These are phyloP conservation scores for Slavum lentiscoides DNA, from an alignment of 2,888 invertebrate genomes.

Conservation along the genomic window DNA sequence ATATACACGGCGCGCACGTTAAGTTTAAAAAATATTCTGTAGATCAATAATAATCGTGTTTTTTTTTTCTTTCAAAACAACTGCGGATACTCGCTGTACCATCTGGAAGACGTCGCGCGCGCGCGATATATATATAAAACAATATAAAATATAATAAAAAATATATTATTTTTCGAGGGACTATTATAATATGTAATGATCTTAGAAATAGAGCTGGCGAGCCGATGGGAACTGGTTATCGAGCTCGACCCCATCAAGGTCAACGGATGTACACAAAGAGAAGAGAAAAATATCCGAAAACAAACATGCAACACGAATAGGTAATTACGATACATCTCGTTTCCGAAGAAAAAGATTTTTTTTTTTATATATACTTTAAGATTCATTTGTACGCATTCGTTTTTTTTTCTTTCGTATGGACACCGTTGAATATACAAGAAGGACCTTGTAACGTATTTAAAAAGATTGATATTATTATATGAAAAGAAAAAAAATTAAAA, in stretches of 20 bases:
- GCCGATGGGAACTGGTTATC: slow-evolving; percentile 43
- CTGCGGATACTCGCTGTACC: background rate
- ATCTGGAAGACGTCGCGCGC: background rate
- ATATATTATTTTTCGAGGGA: slow-evolving; percentile 15
- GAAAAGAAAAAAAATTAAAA: background rate
- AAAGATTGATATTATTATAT: slow-evolving; percentile 37
- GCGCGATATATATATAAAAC: background rate
- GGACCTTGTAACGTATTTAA: slow-evolving; percentile 36
- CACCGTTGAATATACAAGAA: slow-evolving; percentile 11
- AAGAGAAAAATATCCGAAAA: slow-evolving; percentile 38
- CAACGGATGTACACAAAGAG: slow-evolving; percentile 37
- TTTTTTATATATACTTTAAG: slow-evolving; percentile 30
- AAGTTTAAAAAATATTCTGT: too few relatives aligned
- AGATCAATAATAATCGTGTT: too few relatives aligned
- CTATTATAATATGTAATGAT: too few relatives aligned
- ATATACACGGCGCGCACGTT: too few relatives aligned
- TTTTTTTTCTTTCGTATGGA: background rate
- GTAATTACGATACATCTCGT: slow-evolving; percentile 46
- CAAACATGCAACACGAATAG: slow-evolving; percentile 50
- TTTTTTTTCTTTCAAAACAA: background rate
- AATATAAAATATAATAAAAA: too few relatives aligned
- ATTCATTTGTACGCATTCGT: slow-evolving; percentile 18
- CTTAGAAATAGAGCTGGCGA: slow-evolving; percentile 14
- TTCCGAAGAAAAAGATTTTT: slow-evolving; percentile 1
- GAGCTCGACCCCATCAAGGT: slow-evolving; percentile 46